Conservation (phyloP, 2,113 vertebrate genomes). For the Cheilinus undulatus region DNA sequence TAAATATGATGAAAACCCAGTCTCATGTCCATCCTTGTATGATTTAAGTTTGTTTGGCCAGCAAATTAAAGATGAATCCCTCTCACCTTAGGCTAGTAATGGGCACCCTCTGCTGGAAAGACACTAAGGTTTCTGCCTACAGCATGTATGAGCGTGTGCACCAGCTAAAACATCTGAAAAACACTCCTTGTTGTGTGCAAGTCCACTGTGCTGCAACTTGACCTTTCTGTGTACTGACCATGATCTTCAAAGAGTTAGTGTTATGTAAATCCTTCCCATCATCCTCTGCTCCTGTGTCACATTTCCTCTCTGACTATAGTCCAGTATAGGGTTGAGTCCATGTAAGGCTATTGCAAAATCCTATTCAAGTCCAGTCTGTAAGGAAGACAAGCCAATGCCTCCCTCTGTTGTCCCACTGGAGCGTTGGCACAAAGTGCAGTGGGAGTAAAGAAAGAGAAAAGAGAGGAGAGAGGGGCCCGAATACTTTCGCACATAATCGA, state of each 20-base stretch:
- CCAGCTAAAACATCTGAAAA: slow-evolving; percentile 36
- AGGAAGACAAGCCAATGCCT: slow-evolving; percentile 65
- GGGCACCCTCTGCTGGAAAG: slow-evolving; percentile 38
- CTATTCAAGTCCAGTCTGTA: slow-evolving; percentile 45
- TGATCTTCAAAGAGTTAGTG: slow-evolving; percentile 25
- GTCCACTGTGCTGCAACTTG: slow-evolving; percentile 48
- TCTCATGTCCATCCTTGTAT: slow-evolving; percentile 17
- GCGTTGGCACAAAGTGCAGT: slow-evolving; percentile 62
- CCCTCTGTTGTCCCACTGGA: slow-evolving; percentile 42
- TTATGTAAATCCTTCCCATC: slow-evolving; percentile 43
- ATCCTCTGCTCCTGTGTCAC: slow-evolving; percentile 24
- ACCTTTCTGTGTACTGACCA: slow-evolving; percentile 19
- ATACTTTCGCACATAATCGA: slow-evolving; percentile 62
- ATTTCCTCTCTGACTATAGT: slow-evolving; percentile 18
- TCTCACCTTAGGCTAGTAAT: slow-evolving; percentile 30
- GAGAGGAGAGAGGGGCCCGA: slow-evolving; percentile 38
- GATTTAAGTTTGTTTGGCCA: slow-evolving; percentile 43
- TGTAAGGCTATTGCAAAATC: slow-evolving; percentile 70
- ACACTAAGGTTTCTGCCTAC: slow-evolving; percentile 61
- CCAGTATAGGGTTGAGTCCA: slow-evolving; percentile 48
- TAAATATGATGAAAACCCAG: slow-evolving; percentile 1
- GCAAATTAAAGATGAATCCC: slow-evolving; percentile 10
- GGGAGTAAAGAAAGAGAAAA: slow-evolving; percentile 41
- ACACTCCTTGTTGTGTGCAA: slow-evolving; percentile 33
- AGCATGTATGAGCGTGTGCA: slow-evolving; percentile 58